Evolutionary conservation across 2,888 invertebrate genomes (phyloP), one percentile per base, ranked within the genome.

Genomic region (Zeuzera pyrina): DNA sequence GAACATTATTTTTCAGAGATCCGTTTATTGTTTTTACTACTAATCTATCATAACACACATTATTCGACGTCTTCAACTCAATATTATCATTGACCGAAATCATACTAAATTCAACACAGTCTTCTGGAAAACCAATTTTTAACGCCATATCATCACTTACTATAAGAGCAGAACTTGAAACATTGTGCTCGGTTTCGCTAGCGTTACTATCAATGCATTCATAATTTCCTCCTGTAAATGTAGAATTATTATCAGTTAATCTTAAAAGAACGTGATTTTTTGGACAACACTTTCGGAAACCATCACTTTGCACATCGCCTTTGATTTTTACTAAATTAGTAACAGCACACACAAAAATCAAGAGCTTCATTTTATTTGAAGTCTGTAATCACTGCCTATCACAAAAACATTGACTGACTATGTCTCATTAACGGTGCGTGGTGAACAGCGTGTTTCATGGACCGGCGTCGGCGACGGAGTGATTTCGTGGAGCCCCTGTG

Each of bases 211-310:
- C 55, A 26, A 69, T 42, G 46, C 84, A 84, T 42, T 65, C 44
- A 38, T 60, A 79, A 21, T 33, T 45, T 21, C 47, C 49, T 29
- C 39, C 37, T 12, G 32, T 33, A n/a, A n/a, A n/a, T n/a, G n/a
- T n/a, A n/a, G n/a, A 12, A 31, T 60, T 55, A 26, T 31, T 30
- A 31, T 57, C 51, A 3, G 43, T 45, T 37, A 68, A 48, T 60
- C 63, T 73, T 33, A 72, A 39, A 27, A 84, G 61, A 49, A 63
- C 69, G 39, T 71, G 47, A 39, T 47, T 47, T 25, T 50, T 52
- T 2, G 57, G 52, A 50, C 84, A 84, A 49, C 84, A 84, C 57
- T 81, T 84, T 31, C 62, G 63, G 48, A 81, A 74, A 46, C 57
- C 47, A 15, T 14, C 14, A 14, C n/a, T 28, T 28, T 15, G 33